These are phyloP conservation scores for Hippocampus kuda DNA, from an alignment of 2,797 vertebrate species.

Conservation along the genomic window DNA sequence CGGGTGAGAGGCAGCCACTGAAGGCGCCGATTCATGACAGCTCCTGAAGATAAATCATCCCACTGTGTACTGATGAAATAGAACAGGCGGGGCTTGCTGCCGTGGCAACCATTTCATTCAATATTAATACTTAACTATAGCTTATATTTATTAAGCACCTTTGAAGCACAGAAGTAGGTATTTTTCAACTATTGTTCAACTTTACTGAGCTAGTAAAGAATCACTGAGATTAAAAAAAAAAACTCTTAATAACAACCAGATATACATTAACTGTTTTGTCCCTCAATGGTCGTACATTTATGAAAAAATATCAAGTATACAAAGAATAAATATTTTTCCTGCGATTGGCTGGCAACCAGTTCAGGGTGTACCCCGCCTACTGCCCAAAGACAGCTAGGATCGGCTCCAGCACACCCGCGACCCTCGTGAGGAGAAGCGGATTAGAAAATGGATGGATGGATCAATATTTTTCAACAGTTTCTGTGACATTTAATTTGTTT, in stretches of 20 bases:
- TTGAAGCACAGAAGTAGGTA: background rate
- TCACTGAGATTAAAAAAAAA: background rate
- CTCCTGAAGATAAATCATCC: constrained; percentile 7
- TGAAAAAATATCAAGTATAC: background rate
- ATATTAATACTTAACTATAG: no score
- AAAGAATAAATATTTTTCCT: background rate
- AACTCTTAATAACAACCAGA: background rate
- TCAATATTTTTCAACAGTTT: background rate
- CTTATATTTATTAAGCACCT: background rate
- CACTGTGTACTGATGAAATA: background rate
- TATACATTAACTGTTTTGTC: background rate
- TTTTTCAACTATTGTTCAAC: background rate
- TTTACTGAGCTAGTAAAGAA: background rate
- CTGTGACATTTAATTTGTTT: background rate
- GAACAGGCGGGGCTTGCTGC: no score
- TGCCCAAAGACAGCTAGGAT: no score
- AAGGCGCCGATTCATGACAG: constrained; percentile 14
- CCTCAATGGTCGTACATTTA: background rate
- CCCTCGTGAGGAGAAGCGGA: no score
- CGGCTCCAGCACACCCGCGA: no score
- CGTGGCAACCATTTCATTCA: no score
- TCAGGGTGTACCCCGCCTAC: no score
- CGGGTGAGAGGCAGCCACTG: constrained; percentile 29
- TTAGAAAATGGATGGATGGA: no score
- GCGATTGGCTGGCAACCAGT: no score